Base-by-base conservation (phyloP, 2,113 vertebrate genomes). In the Probosciger aterrimus region DNA sequence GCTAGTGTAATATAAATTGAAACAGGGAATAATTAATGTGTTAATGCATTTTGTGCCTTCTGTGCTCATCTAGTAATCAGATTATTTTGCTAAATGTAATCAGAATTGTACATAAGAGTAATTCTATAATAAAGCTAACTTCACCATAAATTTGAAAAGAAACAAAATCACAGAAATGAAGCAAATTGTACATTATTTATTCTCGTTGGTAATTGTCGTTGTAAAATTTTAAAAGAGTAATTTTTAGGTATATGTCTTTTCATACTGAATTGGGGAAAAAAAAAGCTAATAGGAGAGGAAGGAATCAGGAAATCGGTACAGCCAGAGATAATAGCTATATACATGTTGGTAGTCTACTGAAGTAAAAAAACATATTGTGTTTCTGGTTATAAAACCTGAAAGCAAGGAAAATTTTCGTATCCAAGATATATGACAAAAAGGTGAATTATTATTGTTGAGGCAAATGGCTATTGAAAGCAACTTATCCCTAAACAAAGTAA, bases 11-110 rank as follows among this genome's bases (percentile, higher is more conserved):
- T 79, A 28, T 47, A 84, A 92, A 88, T 89, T 86, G 77, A 83
- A 93, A 91, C 28, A 44, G 39, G 47, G 67, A 90, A 49, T 89
- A 85, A 94, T 95, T 96, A 94, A 86, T 65, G 30, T 59, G 44
- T 88, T 93, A 91, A 84, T 86, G n/a, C n/a, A 33, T 90, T 96
- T 95, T 90, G 52, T 94, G 52, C 90, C 83, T 96, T 30, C 80
- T 92, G 65, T 92, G 77, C 88, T 92, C 62, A n/a, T 92, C 60
- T 78, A 46, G 31, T 84, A 78, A 85, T 93, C 69, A 92, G 85
- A 84, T 95, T 89, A 91, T 86, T 92, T 94, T 93, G 50, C 64
- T 89, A 88, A 84, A 65, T 69, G 65, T 92, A 79, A 86, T 93
- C 68, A n/a, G 69, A 90, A 73, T 79, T 69, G 49, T 88, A 79